A percentile compares a stretch with the other conserved stretches of the same genome.
Conservation (phyloP, 2,113 vertebrate species). For the Xenus cinereus region DNA sequence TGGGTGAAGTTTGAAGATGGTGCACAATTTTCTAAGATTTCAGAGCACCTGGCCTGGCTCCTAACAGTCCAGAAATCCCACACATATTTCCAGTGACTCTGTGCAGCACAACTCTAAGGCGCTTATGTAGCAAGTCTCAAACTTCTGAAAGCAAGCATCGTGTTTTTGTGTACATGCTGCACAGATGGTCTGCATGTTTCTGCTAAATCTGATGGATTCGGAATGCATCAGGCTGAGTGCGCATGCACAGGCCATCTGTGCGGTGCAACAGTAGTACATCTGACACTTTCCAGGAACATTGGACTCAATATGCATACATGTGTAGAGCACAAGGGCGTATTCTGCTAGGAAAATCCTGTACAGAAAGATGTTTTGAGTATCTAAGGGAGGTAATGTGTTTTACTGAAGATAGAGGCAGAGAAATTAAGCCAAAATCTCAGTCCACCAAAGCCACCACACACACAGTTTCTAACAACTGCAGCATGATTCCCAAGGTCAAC, state of each 20-base stretch:
- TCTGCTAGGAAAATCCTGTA: neutral
- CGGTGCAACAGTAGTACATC: neutral
- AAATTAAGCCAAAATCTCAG: neutral
- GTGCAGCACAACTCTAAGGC: neutral
- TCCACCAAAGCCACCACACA: neutral
- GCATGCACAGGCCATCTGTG: neutral
- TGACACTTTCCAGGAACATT: neutral
- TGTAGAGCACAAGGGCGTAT: neutral
- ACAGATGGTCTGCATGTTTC: neutral
- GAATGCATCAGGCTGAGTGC: neutral
- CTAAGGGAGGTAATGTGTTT: neutral
- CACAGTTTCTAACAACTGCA: neutral
- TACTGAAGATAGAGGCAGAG: neutral
- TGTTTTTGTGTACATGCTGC: neutral
- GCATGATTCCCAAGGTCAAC: neutral
- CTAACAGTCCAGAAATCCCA: neutral
- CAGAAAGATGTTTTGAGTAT: neutral
- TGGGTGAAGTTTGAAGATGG: neutral
- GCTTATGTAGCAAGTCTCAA: neutral
- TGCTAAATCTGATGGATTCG: neutral
- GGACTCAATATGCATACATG: neutral
- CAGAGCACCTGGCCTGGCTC: neutral
- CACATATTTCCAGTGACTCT: neutral
- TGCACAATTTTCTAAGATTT: neutral
- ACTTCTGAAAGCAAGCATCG: neutral